phyloP scores from a whole-genome alignment of 2,113 vertebrate species.

The Corythaixoides concolor region DNA sequence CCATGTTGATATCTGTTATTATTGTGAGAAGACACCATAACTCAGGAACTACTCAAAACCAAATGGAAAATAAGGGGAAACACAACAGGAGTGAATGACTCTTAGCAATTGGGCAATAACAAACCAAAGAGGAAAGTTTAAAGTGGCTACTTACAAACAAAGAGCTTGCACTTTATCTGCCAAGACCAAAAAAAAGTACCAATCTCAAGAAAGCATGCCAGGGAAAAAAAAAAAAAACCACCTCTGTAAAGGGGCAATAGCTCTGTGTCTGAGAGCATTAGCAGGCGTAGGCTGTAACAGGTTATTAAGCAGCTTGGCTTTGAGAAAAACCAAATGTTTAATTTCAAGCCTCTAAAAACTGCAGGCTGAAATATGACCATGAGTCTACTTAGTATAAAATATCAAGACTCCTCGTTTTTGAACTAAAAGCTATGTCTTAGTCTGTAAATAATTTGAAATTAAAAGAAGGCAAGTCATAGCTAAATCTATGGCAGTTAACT shows the following conservation, averaged over 20 bases:
- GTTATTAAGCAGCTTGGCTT: not conserved
- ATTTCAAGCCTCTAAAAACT: not conserved
- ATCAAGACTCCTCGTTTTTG: not conserved
- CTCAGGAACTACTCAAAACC: conserved; percentile 2
- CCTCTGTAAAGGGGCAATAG: not conserved
- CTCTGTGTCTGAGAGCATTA: not conserved
- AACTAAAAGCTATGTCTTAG: not conserved
- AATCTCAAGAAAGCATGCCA: not conserved
- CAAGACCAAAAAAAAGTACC: not conserved
- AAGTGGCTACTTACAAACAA: not conserved
- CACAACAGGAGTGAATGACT: not conserved
- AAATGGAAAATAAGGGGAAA: not conserved
- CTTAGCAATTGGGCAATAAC: not conserved
- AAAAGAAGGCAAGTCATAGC: not conserved
- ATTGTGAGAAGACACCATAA: not conserved
- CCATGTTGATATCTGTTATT: not conserved
- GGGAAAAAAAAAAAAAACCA: not conserved
- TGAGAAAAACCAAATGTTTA: not conserved
- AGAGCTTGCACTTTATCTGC: not conserved
- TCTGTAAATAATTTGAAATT: not conserved
- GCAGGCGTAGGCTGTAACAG: not conserved
- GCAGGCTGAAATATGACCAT: not conserved
- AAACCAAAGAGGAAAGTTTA: not conserved
- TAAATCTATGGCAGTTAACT: not conserved
- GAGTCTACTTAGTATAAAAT: not conserved